phyloP scores from a whole-genome alignment of 2,797 vertebrate species.

The Gymnocypris eckloni region DNA sequence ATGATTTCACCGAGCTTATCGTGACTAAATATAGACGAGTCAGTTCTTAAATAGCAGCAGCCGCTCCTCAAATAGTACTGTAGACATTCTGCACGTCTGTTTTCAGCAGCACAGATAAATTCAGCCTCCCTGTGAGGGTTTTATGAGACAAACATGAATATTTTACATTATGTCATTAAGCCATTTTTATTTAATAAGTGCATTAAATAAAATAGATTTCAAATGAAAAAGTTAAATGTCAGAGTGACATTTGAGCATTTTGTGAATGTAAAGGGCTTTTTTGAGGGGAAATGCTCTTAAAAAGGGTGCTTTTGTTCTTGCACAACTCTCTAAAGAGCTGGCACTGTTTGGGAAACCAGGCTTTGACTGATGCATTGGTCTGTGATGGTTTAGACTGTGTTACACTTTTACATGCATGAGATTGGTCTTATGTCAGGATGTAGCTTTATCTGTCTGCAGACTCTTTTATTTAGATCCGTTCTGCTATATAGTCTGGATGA shows the following conservation, averaged over 20 bases:
- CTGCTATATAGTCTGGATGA: conserved; percentile 36
- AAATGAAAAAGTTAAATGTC: neutral
- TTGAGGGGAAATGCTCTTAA: neutral
- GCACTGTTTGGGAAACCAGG: neutral
- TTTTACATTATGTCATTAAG: neutral
- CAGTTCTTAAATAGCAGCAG: neutral
- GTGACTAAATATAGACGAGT: neutral
- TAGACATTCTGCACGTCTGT: neutral
- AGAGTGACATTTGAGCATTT: neutral
- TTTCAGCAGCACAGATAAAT: neutral
- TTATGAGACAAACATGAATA: neutral
- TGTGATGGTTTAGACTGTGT: neutral
- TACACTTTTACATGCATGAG: neutral
- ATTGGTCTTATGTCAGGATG: neutral
- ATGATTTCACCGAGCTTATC: conserved; percentile 8
- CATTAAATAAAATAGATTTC: neutral
- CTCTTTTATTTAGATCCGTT: neutral
- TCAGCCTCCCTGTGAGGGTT: neutral
- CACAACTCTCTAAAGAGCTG: neutral
- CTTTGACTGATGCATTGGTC: neutral
- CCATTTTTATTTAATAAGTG: neutral
- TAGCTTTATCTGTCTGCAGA: neutral
- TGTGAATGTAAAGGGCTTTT: neutral
- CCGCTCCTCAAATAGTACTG: neutral
- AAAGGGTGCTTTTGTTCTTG: neutral